These are phyloP conservation scores for Polymixis flavicincta DNA, from an alignment of 2,888 invertebrate genomes.

Conservation along the genomic window DNA sequence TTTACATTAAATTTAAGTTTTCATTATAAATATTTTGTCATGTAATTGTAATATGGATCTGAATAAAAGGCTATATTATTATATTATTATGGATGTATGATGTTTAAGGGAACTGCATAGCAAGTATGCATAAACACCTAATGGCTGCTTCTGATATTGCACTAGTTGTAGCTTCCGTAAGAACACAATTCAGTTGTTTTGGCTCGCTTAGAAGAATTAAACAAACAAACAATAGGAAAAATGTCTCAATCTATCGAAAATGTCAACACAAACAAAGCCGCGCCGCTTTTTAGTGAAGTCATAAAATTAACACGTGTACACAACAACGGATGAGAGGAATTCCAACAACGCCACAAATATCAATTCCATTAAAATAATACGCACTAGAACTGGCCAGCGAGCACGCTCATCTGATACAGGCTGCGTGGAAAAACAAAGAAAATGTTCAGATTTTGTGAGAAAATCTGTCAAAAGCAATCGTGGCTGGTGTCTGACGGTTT, in stretches of 20 bases:
- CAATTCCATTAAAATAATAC: slow-evolving; percentile 11
- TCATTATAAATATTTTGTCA: too few relatives aligned
- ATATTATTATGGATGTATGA: not conserved
- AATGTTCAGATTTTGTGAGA: not conserved
- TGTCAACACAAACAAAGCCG: slow-evolving; percentile 5
- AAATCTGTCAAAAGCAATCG: not conserved
- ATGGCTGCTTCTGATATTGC: not conserved
- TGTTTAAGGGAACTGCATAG: not conserved
- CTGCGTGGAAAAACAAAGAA: not conserved
- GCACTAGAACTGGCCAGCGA: not conserved
- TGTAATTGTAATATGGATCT: too few relatives aligned
- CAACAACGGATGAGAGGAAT: slow-evolving; percentile 36
- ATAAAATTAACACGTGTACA: slow-evolving; percentile 20
- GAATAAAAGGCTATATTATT: too few relatives aligned
- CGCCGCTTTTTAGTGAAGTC: not conserved
- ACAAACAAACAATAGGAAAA: not conserved
- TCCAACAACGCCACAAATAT: slow-evolving; percentile 16
- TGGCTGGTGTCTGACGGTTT: not conserved
- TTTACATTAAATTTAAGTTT: too few relatives aligned
- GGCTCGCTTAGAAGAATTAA: not conserved
- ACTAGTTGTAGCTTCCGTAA: too few relatives aligned
- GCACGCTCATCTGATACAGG: not conserved
- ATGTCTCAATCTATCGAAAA: not conserved
- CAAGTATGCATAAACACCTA: too few relatives aligned
- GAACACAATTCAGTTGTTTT: not conserved